phyloP scores from a whole-genome alignment of 2,797 vertebrate species.

The Aphelocoma californica region DNA sequence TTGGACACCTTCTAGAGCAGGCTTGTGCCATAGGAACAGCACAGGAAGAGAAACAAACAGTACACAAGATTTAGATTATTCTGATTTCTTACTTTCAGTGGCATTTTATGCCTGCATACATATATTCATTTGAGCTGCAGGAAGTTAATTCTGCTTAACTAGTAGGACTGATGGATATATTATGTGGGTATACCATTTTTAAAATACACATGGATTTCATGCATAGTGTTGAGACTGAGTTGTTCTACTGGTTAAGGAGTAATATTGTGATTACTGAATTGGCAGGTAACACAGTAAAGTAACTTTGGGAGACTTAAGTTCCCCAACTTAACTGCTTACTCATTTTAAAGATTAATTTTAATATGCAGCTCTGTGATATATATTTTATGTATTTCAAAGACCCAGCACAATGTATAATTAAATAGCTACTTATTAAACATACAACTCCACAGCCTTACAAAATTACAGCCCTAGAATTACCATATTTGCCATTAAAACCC shows the following conservation, averaged over 20 bases:
- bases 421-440: not conserved
- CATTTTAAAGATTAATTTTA: not conserved
- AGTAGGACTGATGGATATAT: not conserved
- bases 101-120: not conserved
- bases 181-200: not conserved
- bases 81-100: not conserved
- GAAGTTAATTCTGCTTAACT: not conserved
- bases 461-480: not conserved
- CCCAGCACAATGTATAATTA: not conserved
- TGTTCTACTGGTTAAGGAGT: not conserved
- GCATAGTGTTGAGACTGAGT: not conserved
- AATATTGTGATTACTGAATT: not conserved
- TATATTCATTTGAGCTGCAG: not conserved
- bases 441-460: not conserved
- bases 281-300: not conserved
- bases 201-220: not conserved
- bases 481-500: not conserved
- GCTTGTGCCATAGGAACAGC: not conserved
- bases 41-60: not conserved
- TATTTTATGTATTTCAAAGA: not conserved
- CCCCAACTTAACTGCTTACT: not conserved
- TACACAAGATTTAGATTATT: not conserved
- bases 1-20: not conserved
- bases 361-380: not conserved
- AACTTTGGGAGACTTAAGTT: not conserved